Evolutionary conservation across 2,888 invertebrate species (phyloP), one percentile per base, ranked within the genome.

Genomic region (Biston betularia): DNA sequence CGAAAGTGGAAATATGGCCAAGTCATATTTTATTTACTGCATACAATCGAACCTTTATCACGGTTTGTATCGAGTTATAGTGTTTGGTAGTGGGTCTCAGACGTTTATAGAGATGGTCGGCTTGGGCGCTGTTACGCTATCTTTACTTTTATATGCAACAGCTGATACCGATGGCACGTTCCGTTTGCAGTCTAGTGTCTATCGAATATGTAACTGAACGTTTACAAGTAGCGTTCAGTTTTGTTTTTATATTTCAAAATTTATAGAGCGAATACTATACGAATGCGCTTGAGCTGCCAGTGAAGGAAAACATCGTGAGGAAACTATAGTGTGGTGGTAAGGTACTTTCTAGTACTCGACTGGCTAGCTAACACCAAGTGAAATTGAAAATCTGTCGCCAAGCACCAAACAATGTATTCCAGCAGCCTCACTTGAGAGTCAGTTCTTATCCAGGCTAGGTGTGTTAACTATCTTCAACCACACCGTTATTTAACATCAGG

Each of bases 1-100:
- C 89, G 89, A 90, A 92, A 89, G 90, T 89, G 88, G 90, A 92
- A 92, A 91, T 91, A 93, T 90, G 90, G 87, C 85, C 89, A 89
- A 91, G 90, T 91, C 90, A 93, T 94, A 93, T 93, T 92, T 93
- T 94, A 93, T 94, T 93, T 93, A 93, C 93, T 92, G 89, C 89
- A 90, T 89, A 92, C 93, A 93, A 93, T 93, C 86, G 92, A 89
- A 88, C 92, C 90, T 93, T 90, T 92, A 93, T 92, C 92, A 89
- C 89, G 82, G 89, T 87, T 87, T 89, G 90, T 90, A 89, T 90
- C 85, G 85, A 86, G 88, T 91, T 87, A 87, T 84, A 88, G 84
- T 86, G 83, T 88, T 88, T 84, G 82, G 82, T 84, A 87, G 86
- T 84, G 82, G 82, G 83, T 79, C 76, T 71, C 74, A 72, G 82